phyloP scores from a whole-genome alignment of 1,140 invertebrate species.

The Musca vetustissima region DNA sequence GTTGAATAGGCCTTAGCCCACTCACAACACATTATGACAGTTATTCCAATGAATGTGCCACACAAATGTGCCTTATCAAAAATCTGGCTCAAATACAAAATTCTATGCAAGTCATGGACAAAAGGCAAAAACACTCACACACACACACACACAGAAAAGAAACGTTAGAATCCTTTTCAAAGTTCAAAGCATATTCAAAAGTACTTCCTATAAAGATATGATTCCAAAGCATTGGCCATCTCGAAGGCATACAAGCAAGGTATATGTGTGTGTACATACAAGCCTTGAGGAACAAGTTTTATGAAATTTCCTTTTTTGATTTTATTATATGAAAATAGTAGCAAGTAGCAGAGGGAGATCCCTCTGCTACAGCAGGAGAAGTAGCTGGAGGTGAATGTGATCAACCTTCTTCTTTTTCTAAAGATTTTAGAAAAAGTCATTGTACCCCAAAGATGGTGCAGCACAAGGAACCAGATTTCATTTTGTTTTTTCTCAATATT shows the following conservation, averaged over 20 bases:
- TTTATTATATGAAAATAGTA: too few species aligned
- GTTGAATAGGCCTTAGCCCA: background rate
- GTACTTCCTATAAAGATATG: too few species aligned
- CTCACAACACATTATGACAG: background rate
- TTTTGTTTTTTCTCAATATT: background rate
- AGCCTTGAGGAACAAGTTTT: too few species aligned
- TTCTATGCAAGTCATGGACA: constrained; percentile 1
- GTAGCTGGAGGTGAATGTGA: background rate
- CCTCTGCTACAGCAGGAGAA: background rate
- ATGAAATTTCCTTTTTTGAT: too few species aligned
- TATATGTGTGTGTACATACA: too few species aligned
- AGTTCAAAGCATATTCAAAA: too few species aligned
- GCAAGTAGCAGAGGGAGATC: too few species aligned
- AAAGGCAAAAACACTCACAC: background rate
- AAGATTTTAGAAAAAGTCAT: constrained; percentile 22
- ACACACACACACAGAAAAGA: background rate
- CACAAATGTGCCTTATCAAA: too few species aligned
- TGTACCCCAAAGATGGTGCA: constrained; percentile 1
- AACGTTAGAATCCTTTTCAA: too few species aligned
- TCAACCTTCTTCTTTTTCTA: background rate
- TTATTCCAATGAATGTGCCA: too few species aligned
- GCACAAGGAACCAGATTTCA: background rate
- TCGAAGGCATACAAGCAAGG: too few species aligned
- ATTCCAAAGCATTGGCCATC: too few species aligned
- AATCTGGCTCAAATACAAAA: background rate